phyloP scores from a whole-genome alignment of 2,113 vertebrate genomes.

The Cardinalis cardinalis region DNA sequence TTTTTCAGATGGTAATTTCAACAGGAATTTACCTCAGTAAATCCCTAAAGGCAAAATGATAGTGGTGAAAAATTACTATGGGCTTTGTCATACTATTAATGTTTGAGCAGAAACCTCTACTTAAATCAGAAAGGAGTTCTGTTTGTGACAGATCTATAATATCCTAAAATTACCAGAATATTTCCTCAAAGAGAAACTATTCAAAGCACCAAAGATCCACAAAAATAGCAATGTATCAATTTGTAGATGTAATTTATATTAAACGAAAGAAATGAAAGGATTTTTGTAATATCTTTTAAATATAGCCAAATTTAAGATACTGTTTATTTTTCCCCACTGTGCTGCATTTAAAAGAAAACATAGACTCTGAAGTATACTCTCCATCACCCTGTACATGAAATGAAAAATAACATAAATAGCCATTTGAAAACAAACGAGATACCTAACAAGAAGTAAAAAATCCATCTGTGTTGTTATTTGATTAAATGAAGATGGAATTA shows the following conservation, averaged over 20 bases:
- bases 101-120: not conserved
- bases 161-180: not conserved
- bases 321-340: not conserved
- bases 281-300: not conserved
- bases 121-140: not conserved
- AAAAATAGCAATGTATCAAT: not conserved
- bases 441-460: not conserved
- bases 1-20: not conserved
- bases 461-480: not conserved
- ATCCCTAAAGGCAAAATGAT: not conserved
- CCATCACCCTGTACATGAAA: not conserved
- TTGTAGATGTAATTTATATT: not conserved
- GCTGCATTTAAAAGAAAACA: not conserved
- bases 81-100: not conserved
- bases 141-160: not conserved
- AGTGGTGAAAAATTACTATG: not conserved
- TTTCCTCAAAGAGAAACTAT: not conserved
- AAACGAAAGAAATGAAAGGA: not conserved
- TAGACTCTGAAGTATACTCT: not conserved
- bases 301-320: not conserved
- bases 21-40: not conserved
- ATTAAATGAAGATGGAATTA: not conserved
- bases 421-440: not conserved
- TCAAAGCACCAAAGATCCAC: not conserved
- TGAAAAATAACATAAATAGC: not conserved